These are phyloP conservation scores for Hiodon alosoides DNA, from an alignment of 2,113 vertebrate species.

Conservation along the genomic window DNA sequence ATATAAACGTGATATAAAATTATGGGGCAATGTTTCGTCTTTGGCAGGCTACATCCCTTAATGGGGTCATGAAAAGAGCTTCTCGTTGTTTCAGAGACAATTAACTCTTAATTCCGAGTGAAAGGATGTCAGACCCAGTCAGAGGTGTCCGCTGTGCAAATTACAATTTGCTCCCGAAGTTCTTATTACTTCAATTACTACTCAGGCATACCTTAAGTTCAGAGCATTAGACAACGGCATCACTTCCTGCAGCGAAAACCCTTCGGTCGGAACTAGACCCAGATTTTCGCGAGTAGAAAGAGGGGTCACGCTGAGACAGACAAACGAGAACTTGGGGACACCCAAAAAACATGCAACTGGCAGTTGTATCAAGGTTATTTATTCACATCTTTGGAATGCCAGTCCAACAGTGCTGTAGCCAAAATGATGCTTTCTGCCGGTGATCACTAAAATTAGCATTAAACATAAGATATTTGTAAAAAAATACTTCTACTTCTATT, in stretches of 20 bases:
- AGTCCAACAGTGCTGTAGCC: too few relatives aligned
- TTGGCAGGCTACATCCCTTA: not conserved
- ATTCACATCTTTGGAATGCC: too few relatives aligned
- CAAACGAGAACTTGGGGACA: too few relatives aligned
- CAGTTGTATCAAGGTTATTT: too few relatives aligned
- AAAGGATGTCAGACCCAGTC: conserved; percentile 41
- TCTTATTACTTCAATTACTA: conserved; percentile 63
- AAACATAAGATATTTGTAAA: too few relatives aligned
- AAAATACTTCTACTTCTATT: too few relatives aligned
- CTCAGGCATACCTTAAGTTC: conserved; percentile 45
- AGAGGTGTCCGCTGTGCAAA: conserved; percentile 33
- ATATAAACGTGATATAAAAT: not conserved
- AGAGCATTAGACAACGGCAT: conserved; percentile 42
- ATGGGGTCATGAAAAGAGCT: conserved; percentile 6
- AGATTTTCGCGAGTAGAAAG: conserved; percentile 4
- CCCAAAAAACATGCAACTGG: too few relatives aligned
- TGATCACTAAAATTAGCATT: too few relatives aligned
- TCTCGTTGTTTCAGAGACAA: conserved; percentile 13
- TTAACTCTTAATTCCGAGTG: conserved; percentile 28
- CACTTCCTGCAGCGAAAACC: conserved; percentile 24
- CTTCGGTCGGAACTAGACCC: conserved; percentile 15
- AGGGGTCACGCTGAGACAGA: too few relatives aligned
- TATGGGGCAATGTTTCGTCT: not conserved
- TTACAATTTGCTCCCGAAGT: conserved; percentile 42
- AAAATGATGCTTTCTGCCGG: too few relatives aligned